Conservation (phyloP, 2,113 vertebrate species). For the Ptilorrhoa leucosticta region DNA sequence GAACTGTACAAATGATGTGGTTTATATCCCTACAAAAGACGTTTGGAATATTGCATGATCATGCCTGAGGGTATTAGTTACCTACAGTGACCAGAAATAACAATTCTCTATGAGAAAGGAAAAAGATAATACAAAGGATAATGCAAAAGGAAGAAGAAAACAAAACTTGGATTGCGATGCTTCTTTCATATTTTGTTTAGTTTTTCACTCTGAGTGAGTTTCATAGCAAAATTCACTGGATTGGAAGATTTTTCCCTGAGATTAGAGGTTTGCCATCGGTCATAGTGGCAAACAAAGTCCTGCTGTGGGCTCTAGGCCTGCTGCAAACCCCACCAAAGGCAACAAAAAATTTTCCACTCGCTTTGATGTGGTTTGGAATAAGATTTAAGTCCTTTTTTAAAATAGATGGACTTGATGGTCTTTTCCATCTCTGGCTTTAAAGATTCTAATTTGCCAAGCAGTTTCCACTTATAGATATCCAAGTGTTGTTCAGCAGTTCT, state of each 20-base stretch:
- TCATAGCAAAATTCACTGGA: neutral
- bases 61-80: conserved; percentile 63
- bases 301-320: neutral
- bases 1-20: neutral
- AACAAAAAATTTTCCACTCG: neutral
- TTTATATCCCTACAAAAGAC: neutral
- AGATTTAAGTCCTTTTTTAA: neutral
- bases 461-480: neutral
- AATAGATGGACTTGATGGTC: neutral
- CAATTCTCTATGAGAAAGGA: conserved; percentile 34
- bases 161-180: neutral
- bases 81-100: conserved; percentile 70
- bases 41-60: conserved; percentile 43
- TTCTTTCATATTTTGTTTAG: neutral
- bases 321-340: neutral
- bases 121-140: conserved; percentile 62
- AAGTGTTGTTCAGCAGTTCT: conserved; percentile 18
- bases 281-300: neutral
- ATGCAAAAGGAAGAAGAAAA: neutral
- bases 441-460: neutral
- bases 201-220: neutral
- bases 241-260: neutral
- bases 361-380: neutral
- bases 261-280: neutral
- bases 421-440: neutral